These are phyloP conservation scores for Zosterops japonicus DNA, from an alignment of 2,113 vertebrate species.

Conservation along the genomic window DNA sequence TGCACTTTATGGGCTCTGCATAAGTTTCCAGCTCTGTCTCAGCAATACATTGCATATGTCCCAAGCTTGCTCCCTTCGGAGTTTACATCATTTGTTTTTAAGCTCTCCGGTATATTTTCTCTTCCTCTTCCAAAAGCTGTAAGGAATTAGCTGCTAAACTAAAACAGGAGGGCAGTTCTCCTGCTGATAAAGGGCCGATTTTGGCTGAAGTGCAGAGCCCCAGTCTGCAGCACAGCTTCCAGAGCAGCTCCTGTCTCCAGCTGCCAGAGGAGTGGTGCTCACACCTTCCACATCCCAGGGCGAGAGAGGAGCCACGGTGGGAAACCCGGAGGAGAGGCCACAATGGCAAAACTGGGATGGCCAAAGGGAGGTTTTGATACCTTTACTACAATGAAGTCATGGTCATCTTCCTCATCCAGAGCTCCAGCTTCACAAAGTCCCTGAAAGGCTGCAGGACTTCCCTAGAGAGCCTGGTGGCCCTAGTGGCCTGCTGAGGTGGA, in stretches of 20 bases:
- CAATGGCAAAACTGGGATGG: background rate
- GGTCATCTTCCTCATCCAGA: background rate
- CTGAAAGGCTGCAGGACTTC: background rate
- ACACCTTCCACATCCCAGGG: background rate
- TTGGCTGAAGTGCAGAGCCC: background rate
- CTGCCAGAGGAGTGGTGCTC: background rate
- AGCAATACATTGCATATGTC: conserved; percentile 55
- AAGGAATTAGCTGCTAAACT: conserved; percentile 65
- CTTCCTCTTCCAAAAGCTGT: conserved; percentile 62
- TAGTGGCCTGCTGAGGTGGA: background rate
- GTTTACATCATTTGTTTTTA: conserved; percentile 80
- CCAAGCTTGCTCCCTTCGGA: conserved; percentile 60
- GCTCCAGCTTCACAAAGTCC: background rate
- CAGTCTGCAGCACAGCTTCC: background rate
- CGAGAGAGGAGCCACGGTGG: rapidly evolving
- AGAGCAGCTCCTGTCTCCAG: background rate
- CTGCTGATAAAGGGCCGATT: conserved; percentile 32
- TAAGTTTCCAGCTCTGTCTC: conserved; percentile 66
- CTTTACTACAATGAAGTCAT: background rate
- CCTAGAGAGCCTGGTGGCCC: background rate
- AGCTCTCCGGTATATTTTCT: conserved; percentile 57
- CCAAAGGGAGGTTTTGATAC: background rate
- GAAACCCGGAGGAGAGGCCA: background rate
- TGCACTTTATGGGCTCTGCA: conserved; percentile 58
- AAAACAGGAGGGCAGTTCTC: conserved; percentile 48